Base-by-base conservation (phyloP, 2,888 invertebrate genomes). In the Leucophenga montana region DNA sequence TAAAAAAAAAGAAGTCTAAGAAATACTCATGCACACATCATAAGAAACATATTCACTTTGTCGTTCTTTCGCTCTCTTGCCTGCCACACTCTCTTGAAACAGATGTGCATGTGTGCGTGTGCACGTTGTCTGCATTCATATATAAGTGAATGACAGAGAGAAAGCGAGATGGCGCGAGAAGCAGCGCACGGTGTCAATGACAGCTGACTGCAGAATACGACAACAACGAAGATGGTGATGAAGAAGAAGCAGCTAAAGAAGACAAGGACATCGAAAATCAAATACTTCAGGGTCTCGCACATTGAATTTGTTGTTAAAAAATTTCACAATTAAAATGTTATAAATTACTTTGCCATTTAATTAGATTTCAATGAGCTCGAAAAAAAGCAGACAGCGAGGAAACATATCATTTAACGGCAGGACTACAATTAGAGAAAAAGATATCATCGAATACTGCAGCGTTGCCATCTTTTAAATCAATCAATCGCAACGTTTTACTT, bases 1-100 rank as follows among this genome's bases (percentile, higher is more conserved):
- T 20, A 18, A 18, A 8, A 22, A 27, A 11, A 57, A 18, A 20
- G 27, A 57, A 57, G 27, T 27, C 27, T 11, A 9, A 57, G 14
- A 57, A 13, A 27, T 27, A 39, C 8, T 39, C 78, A 73, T 81
- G 78, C 67, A 67, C 71, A 74, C 75, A 71, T 11, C 39, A 39
- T 39, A 11, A 39, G 11, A 3, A 39, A 39, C 8, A 39, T 39
- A 39, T 39, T 39, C 39, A 8, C 11, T 39, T 27, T 4, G 20
- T 16, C 54, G 20, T 4, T 27, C 27, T 27, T 4, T 27, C 27
- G 4, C 27, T 2, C 27, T 4, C 3, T 27, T 2, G 27, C 27
- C 27, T 27, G 4, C 27, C 4, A 27, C 27, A 4, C 27, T 27
- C 27, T 27, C 27, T 27, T 27, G 27, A 2, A 39, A 11, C 39